Evolutionary conservation across 2,113 vertebrate species (phyloP).

Genomic region (Tragelaphus strepsiceros): DNA sequence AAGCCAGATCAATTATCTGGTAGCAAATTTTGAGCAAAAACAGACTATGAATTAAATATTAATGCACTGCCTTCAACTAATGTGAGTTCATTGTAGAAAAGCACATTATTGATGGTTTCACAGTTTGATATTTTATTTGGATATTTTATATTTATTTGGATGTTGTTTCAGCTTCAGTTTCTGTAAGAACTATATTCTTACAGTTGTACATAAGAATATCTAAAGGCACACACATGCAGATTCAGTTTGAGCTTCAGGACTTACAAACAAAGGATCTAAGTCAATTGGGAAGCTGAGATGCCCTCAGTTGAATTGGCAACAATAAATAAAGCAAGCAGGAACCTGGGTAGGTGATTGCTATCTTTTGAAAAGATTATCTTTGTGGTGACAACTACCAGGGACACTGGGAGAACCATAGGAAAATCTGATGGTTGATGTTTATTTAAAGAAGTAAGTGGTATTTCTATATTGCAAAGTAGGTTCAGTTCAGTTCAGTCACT

Average conservation of each 20-base stretch:
- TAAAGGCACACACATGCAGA: background rate
- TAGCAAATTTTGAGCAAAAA: background rate
- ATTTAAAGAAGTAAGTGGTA: background rate
- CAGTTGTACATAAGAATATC: background rate
- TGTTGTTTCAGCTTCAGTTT: background rate
- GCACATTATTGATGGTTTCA: background rate
- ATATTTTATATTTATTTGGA: background rate
- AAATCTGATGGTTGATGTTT: background rate
- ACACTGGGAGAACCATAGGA: background rate
- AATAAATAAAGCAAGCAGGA: background rate
- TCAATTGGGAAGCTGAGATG: background rate
- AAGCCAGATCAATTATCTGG: background rate
- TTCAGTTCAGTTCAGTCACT: background rate
- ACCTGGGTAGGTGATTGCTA: background rate
- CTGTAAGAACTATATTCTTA: background rate
- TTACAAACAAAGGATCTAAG: background rate
- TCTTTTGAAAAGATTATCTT: background rate
- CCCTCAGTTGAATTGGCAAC: background rate
- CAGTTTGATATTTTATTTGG: background rate
- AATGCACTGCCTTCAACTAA: background rate
- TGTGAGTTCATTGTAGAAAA: background rate
- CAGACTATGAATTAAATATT: background rate
- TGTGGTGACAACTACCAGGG: background rate
- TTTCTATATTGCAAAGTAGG: background rate
- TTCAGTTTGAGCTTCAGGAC: background rate